Percentiles rank a stretch among this genome's conserved stretches.
Evolutionary conservation across 2,113 vertebrate genomes (phyloP).

Genomic region (Mastomys natalensis): DNA sequence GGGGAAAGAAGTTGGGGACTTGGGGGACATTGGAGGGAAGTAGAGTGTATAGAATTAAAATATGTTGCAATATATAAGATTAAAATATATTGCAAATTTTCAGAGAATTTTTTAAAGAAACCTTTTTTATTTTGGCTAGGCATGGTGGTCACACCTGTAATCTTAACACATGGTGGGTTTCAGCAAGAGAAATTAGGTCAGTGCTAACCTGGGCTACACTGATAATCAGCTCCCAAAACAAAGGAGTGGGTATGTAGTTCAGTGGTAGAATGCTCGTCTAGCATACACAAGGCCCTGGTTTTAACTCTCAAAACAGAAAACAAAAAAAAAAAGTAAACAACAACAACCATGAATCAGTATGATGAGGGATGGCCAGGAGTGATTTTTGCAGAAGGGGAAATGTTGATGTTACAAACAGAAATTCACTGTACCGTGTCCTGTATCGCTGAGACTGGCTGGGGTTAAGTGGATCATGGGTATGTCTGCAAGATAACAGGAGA

Average conservation of each 20-base stretch:
- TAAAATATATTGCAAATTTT: not conserved
- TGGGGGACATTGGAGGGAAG: not conserved
- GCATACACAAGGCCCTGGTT: not conserved
- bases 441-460: not conserved
- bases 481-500: not conserved
- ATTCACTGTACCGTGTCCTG: not conserved
- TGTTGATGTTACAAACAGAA: not conserved
- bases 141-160: not conserved
- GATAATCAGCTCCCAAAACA: not conserved
- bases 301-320: not conserved
- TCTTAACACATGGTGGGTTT: not conserved
- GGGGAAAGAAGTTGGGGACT: not conserved
- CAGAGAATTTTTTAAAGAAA: not conserved
- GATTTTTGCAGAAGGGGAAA: conserved; percentile 4
- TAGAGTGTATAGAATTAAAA: not conserved
- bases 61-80: not conserved
- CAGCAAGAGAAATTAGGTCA: not conserved
- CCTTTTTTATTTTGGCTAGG: not conserved
- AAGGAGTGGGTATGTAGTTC: not conserved
- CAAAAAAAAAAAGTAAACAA: too few relatives aligned
- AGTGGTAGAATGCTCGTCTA: not conserved
- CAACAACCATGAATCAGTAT: not conserved
- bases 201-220: not conserved
- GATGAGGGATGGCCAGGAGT: not conserved
- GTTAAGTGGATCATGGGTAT: not conserved